Conservation (phyloP, 1,140 invertebrate species). For the Catajapyx aquilonaris region DNA sequence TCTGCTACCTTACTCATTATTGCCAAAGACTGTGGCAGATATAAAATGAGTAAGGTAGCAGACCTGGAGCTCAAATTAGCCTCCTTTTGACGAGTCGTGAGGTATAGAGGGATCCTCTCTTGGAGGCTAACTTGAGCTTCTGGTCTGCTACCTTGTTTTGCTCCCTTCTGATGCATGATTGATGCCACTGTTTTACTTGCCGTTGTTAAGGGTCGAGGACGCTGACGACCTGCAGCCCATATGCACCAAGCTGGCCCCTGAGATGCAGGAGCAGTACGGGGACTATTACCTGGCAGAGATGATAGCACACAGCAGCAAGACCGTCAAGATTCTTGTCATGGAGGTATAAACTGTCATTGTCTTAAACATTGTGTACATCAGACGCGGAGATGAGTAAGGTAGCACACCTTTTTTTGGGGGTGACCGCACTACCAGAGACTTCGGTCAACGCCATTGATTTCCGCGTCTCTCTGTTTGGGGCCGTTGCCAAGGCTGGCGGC, state of each 20-base stretch:
- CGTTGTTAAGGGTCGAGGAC: slow-evolving; percentile 35
- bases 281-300: slow-evolving; percentile 48
- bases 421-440: neutral
- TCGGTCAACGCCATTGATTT: neutral
- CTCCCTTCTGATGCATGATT: too few relatives aligned
- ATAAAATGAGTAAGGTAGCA: too few relatives aligned
- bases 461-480: too few relatives aligned
- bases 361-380: too few relatives aligned
- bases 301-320: slow-evolving; percentile 31
- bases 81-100: neutral
- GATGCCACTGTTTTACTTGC: neutral
- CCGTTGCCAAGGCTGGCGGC: too few relatives aligned
- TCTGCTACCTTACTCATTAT: too few relatives aligned
- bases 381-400: slow-evolving; percentile 19
- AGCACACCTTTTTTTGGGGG: neutral
- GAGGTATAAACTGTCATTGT: too few relatives aligned
- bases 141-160: neutral
- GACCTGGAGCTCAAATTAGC: too few relatives aligned
- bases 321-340: slow-evolving; percentile 17
- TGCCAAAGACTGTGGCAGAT: neutral
- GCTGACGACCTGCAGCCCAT: slow-evolving; percentile 46
- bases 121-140: too few relatives aligned
- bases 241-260: slow-evolving; percentile 29
- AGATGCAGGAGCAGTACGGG: slow-evolving; percentile 35
- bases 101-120: neutral